Evolutionary conservation across 2,888 invertebrate species (phyloP).

Genomic region (Craniophora ligustri): DNA sequence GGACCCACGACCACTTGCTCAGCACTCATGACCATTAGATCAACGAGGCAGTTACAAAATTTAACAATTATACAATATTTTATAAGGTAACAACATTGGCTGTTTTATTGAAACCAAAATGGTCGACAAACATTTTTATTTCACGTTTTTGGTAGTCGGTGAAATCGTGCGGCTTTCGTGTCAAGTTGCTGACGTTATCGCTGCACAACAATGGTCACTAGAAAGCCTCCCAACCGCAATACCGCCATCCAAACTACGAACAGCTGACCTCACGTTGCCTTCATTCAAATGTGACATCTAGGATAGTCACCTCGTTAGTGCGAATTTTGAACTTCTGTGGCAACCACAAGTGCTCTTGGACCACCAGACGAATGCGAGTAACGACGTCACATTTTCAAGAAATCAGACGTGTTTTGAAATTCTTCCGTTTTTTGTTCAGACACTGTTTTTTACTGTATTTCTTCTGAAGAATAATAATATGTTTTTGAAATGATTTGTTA

Average conservation of each 20-base stretch:
- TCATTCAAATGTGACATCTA: constrained; percentile 68
- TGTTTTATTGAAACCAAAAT: constrained; percentile 25
- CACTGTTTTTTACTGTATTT: not conserved
- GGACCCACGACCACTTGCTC: too few relatives aligned
- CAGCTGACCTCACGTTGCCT: constrained; percentile 64
- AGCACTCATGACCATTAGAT: too few relatives aligned
- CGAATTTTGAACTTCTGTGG: constrained; percentile 58
- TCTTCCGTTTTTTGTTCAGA: not conserved
- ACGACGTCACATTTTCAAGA: constrained; percentile 31
- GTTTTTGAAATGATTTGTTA: not conserved
- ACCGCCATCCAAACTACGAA: constrained; percentile 45
- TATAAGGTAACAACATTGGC: too few relatives aligned
- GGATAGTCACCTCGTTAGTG: constrained; percentile 72
- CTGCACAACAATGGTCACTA: constrained; percentile 47
- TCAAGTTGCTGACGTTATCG: constrained; percentile 41
- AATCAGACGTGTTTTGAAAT: constrained; percentile 18
- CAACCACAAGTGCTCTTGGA: constrained; percentile 60
- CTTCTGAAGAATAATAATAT: not conserved
- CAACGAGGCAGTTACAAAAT: too few relatives aligned
- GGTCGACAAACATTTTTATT: constrained; percentile 22
- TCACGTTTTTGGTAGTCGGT: constrained; percentile 16
- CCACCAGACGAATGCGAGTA: constrained; percentile 31
- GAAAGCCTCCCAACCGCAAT: constrained; percentile 43
- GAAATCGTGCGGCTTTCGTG: constrained; percentile 14
- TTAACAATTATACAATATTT: too few relatives aligned